Evolutionary conservation across 2,113 vertebrate genomes (phyloP).

Genomic region (Arizona elegans): DNA sequence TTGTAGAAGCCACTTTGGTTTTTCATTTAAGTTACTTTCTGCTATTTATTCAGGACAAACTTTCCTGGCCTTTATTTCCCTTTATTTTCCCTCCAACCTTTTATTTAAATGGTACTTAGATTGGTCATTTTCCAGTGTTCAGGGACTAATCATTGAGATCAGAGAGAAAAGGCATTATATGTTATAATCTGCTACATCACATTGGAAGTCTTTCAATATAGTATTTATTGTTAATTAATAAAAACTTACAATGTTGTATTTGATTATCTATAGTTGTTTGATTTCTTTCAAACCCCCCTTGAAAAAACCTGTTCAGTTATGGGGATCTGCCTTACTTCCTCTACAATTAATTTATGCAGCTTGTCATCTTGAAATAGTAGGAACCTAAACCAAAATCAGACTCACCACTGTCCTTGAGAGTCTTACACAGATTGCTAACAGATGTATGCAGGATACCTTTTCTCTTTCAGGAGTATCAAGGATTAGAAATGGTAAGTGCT

Average conservation of each 20-base stretch:
- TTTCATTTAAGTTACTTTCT: background rate
- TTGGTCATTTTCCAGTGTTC: background rate
- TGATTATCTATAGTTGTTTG: background rate
- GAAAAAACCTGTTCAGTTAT: background rate
- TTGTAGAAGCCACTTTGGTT: background rate
- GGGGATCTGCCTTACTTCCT: background rate
- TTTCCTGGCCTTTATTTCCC: background rate
- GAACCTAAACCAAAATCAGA: background rate
- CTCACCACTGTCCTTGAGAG: background rate
- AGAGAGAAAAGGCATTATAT: background rate
- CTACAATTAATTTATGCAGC: background rate
- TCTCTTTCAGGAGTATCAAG: background rate
- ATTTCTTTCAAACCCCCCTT: background rate
- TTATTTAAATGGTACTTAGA: background rate
- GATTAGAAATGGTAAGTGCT: background rate
- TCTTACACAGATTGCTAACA: background rate
- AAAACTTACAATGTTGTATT: background rate
- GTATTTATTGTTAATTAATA: background rate
- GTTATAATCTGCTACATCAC: background rate
- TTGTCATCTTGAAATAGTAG: background rate
- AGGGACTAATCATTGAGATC: background rate
- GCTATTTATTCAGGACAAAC: background rate
- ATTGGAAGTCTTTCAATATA: background rate
- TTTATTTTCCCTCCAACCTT: background rate
- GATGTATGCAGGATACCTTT: background rate